A percentile compares a stretch with the other conserved stretches of the same genome.
Conservation (phyloP, 2,888 invertebrate genomes). For the Caenorhabditis sp. region DNA sequence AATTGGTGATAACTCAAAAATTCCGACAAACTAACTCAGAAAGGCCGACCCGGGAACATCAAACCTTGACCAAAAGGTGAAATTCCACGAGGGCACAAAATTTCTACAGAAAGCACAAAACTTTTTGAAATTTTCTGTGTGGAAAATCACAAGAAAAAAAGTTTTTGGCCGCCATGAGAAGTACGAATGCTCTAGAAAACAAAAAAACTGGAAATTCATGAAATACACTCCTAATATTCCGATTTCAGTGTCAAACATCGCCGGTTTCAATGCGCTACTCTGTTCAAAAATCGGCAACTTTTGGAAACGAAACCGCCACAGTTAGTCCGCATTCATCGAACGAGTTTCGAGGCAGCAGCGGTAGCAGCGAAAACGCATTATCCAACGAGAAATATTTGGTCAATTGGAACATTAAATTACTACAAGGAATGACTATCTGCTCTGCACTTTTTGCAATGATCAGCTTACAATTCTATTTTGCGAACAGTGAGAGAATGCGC, state of each 20-base stretch:
- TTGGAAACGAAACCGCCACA: slow-evolving; percentile 2
- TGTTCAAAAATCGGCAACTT: slow-evolving; percentile 4
- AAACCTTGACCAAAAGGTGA: no score
- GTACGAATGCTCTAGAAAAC: no score
- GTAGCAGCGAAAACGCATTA: neutral
- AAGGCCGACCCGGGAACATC: no score
- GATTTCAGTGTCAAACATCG: slow-evolving; percentile 28
- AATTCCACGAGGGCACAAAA: no score
- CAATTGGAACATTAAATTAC: slow-evolving; percentile 34
- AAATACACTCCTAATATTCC: neutral
- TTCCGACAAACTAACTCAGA: no score
- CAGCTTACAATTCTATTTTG: slow-evolving; percentile 30
- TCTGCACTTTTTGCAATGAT: slow-evolving; percentile 36
- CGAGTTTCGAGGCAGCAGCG: neutral
- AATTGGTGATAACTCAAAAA: no score
- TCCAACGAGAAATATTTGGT: slow-evolving; percentile 10
- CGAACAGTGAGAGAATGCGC: slow-evolving; percentile 16
- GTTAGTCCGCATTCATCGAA: slow-evolving; percentile 17
- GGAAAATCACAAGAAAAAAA: no score
- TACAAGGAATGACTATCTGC: slow-evolving; percentile 38
- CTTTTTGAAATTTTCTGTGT: no score
- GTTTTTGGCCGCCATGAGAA: no score
- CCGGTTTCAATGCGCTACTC: slow-evolving; percentile 35
- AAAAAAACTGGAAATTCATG: no score
- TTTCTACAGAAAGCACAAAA: no score